These are phyloP conservation scores for Megaceryle alcyon DNA, from an alignment of 2,797 vertebrate genomes.

Conservation along the genomic window DNA sequence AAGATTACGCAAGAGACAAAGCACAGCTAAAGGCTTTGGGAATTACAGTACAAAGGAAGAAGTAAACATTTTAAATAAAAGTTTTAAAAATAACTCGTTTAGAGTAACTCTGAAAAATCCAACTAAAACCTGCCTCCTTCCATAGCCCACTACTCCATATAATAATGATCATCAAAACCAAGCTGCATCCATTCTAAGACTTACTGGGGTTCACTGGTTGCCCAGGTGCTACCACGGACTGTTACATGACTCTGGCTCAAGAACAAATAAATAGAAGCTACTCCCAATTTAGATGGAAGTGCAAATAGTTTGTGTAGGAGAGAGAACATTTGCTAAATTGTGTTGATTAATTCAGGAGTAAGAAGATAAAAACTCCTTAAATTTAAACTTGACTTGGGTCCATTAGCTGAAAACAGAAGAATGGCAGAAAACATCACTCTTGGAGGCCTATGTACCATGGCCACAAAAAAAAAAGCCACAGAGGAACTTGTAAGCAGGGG, in stretches of 20 bases:
- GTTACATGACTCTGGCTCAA: background rate
- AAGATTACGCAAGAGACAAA: background rate
- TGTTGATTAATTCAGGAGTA: background rate
- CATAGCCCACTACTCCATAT: background rate
- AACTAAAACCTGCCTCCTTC: background rate
- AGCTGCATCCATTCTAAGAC: accelerated
- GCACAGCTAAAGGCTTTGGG: background rate
- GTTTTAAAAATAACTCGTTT: background rate
- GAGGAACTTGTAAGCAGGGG: background rate
- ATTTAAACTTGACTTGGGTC: background rate
- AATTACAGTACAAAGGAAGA: background rate
- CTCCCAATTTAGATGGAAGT: background rate
- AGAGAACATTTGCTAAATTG: background rate
- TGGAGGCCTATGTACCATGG: background rate
- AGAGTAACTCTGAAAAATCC: background rate
- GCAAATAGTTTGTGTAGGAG: background rate
- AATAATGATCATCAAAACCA: background rate
- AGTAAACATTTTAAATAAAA: background rate
- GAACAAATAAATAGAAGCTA: background rate
- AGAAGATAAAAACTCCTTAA: background rate
- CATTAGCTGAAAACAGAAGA: background rate
- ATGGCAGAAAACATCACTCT: background rate
- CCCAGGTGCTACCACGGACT: background rate
- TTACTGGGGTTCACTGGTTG: background rate
- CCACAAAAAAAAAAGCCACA: background rate